Conservation (phyloP, 2,888 invertebrate genomes). For the Gonocerus acuteangulatus region DNA sequence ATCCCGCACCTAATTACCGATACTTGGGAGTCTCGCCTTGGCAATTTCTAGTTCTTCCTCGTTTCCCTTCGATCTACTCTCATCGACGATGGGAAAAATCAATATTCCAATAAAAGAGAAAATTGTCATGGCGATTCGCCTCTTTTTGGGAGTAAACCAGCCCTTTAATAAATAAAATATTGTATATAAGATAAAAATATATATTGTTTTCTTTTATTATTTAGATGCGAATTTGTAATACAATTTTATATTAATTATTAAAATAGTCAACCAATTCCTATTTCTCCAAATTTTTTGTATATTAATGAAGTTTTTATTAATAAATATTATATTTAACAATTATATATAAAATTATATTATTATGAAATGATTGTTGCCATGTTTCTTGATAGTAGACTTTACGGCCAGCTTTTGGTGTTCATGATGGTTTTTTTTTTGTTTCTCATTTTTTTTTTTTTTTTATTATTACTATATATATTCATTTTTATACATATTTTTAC, state of each 20-base stretch:
- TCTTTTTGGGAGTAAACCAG: background rate
- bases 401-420: background rate
- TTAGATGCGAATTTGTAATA: constrained; percentile 20
- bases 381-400: constrained; percentile 18
- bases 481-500: too few species aligned
- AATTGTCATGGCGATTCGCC: constrained; percentile 19
- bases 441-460: background rate
- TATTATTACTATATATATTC: too few species aligned
- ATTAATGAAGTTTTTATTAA: constrained; percentile 17
- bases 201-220: constrained; percentile 11
- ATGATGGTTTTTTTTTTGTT: background rate
- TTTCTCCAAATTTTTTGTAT: constrained; percentile 14
- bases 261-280: constrained; percentile 6
- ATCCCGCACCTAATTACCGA: background rate
- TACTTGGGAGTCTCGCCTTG: constrained; percentile 17
- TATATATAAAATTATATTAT: constrained; percentile 17
- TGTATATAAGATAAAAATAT: constrained; percentile 13
- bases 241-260: constrained; percentile 23
- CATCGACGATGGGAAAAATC: background rate
- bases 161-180: constrained; percentile 7
- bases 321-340: constrained; percentile 17
- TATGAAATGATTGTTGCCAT: constrained; percentile 23
- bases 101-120: constrained; percentile 3
- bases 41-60: constrained; percentile 21
- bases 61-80: background rate